Evolutionary conservation across 2,888 invertebrate genomes (phyloP), one percentile per base, ranked within the genome.

Genomic region (Rhamphomyia laevipes): DNA sequence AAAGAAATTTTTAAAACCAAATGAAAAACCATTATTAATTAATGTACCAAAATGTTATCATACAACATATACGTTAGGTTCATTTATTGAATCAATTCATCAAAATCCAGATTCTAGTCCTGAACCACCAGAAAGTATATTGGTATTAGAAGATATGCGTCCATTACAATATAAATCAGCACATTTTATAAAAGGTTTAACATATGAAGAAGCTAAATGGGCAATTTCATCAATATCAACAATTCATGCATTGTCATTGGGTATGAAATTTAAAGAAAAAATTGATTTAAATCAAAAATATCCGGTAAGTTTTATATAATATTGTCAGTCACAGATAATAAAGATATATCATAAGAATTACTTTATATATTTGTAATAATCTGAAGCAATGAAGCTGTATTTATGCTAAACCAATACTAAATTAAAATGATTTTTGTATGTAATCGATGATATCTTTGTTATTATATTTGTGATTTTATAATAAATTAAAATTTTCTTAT

Each of bases 91-190:
- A 48, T 27, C 21, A 42, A 42, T 42, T 10, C 47, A 47, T 49
- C 45, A 47, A 42, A 51, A 51, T 48, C 57, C 58, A 46, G 68
- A 70, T 45, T 65, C 64, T 27, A 66, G 63, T 50, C 61, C 60
- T n/a, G 63, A 69, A 45, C 76, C 75, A 5, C 74, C 78, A 11
- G 80, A 81, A 74, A 86, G 77, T 57, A 78, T 80, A 61, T 74
- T 87, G 30, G 86, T 87, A 13, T 67, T 88, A 56, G 84, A 85
- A 67, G 85, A 88, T 63, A 77, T 86, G 49, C 78, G 81, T 42
- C 75, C 80, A 5, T 48, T 58, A 46, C 54, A 55, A 13, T 59
- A 57, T 48, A 57, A 57, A 43, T 55, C 59, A 33, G 60, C 59
- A 7, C 57, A 60, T 52, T 60, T 61, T 48, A 57, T 58, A 50